Evolutionary conservation across 1,140 invertebrate species (phyloP).

Genomic region (Panagrolaimus sp.): DNA sequence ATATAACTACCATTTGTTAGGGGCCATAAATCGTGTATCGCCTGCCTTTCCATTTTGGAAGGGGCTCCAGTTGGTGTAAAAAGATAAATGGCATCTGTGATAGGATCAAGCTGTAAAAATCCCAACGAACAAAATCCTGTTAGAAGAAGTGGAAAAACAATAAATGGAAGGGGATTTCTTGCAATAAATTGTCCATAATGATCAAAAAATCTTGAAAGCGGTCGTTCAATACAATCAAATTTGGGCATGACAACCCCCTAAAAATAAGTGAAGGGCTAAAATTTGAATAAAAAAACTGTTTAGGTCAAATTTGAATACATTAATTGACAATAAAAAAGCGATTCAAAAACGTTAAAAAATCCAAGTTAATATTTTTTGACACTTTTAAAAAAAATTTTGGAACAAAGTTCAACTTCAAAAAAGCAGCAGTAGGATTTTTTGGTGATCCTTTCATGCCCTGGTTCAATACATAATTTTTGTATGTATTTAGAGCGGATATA

Average conservation of each 20-base stretch:
- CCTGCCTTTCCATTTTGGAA: constrained; percentile 47
- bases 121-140: constrained; percentile 39
- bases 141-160: constrained; percentile 51
- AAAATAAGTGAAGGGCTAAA: too few species aligned
- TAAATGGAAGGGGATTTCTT: constrained; percentile 50
- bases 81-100: constrained; percentile 54
- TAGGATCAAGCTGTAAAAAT: constrained; percentile 47
- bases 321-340: too few species aligned
- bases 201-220: constrained; percentile 49
- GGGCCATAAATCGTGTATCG: constrained; percentile 57
- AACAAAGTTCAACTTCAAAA: too few species aligned
- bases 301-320: too few species aligned
- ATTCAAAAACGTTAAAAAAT: too few species aligned
- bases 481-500: too few species aligned
- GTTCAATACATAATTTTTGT: too few species aligned
- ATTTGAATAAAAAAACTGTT: too few species aligned
- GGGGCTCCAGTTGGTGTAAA: constrained; percentile 27
- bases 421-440: too few species aligned
- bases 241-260: constrained; percentile 31
- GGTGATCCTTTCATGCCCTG: too few species aligned
- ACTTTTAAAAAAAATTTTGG: too few species aligned
- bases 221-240: constrained; percentile 54
- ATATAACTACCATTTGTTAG: constrained; percentile 52
- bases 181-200: constrained; percentile 50
- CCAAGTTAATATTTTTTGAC: too few species aligned